Base-by-base conservation (phyloP, 2,888 invertebrate genomes). In the Yponomeuta plumbellus region DNA sequence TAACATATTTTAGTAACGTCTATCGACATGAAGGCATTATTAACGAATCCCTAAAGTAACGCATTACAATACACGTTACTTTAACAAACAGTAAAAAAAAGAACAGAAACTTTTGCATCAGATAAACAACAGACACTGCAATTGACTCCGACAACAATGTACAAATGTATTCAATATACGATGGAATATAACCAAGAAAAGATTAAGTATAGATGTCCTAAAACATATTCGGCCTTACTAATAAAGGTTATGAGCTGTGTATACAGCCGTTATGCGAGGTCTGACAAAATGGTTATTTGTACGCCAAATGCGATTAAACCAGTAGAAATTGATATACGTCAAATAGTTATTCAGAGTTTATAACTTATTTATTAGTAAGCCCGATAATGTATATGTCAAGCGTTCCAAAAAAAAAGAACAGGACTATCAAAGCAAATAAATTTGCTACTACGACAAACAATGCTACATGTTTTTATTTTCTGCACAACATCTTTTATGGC, bases 401-500 rank as follows among this genome's bases (percentile, higher is more conserved):
- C 52, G 64, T 65, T n/a, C 59, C 63, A 26, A 61, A 68, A 59
- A 67, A 68, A 65, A 57, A 59, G 39, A 40, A 40, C 58, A 66
- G 59, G 64, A 64, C 63, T 8, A 8, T 34, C 34, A 66, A 67
- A 67, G 67, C 44, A 64, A 66, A 68, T 67, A 67, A 67, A 68
- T 66, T 68, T 64, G 61, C 59, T 21, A 40, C 59, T 66, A 65
- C 67, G 70, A 67, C 67, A 67, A 62, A 62, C 56, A 65, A 56
- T 67, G 65, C 66, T 65, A 61, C 58, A 70, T 70, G 67, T 71
- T 68, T 65, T 70, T 72, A 72, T 72, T 71, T 71, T 72, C 67
- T 72, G 39, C 71, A 70, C 69, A 71, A 69, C 70, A 69, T 66
- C 69, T 71, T 70, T 69, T 71, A 69, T 73, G 74, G 75, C 75